Percentiles rank a stretch among this genome's conserved stretches.
phyloP scores from a whole-genome alignment of 2,113 vertebrate species.

The Coracopsis vasa region DNA sequence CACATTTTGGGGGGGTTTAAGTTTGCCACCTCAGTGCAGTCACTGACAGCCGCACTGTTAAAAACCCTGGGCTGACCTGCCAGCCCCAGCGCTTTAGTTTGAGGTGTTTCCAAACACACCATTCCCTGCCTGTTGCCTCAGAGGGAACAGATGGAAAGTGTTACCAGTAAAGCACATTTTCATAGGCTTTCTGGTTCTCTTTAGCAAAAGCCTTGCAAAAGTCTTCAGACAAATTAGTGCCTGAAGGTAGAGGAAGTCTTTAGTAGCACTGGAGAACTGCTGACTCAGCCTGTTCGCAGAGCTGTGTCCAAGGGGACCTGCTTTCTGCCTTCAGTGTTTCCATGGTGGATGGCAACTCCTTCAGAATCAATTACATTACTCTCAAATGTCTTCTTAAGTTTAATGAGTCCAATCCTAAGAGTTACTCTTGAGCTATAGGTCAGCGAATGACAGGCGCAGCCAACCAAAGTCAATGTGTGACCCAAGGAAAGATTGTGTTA shows the following conservation, averaged over 20 bases:
- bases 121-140: conserved; percentile 45
- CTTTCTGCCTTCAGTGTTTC: conserved; percentile 39
- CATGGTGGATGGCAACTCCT: conserved; percentile 9
- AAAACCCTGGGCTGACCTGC: neutral
- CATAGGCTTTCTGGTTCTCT: conserved; percentile 72
- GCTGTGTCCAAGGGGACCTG: neutral
- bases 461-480: neutral
- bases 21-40: neutral
- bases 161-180: conserved; percentile 70
- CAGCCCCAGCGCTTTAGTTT: neutral
- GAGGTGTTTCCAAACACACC: conserved; percentile 61
- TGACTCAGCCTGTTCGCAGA: conserved; percentile 63
- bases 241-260: conserved; percentile 74
- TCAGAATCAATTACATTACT: conserved; percentile 63
- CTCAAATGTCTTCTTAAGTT: conserved; percentile 53
- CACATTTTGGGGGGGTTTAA: neutral
- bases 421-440: neutral
- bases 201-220: conserved; percentile 68
- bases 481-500: neutral
- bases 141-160: conserved; percentile 71
- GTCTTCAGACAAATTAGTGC: conserved; percentile 73
- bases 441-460: neutral
- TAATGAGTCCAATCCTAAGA: conserved; percentile 33
- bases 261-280: conserved; percentile 48
- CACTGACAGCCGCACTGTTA: conserved; percentile 19